A percentile compares a stretch with the other conserved stretches of the same genome.
Conservation (phyloP, 30 jellyfish, hydroid and myxozoan genomes). For the Pseudorhiza aurosa region DNA sequence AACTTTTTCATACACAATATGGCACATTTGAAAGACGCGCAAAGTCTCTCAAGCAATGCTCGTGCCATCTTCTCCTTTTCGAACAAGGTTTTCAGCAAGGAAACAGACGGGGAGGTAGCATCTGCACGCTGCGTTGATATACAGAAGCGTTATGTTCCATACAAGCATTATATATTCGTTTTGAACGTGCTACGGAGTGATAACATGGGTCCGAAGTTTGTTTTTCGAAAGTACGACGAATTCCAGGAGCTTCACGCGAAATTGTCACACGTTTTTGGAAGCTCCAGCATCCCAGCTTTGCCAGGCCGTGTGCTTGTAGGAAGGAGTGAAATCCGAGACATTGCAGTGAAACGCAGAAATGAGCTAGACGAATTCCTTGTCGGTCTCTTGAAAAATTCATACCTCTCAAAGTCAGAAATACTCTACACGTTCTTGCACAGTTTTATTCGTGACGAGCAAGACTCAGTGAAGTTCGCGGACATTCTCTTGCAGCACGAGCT, state of each 20-base stretch:
- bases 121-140: conserved; percentile 96
- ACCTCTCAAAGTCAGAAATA: conserved; percentile 62
- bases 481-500: conserved; percentile 61
- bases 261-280: conserved; percentile 66
- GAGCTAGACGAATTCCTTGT: conserved; percentile 84
- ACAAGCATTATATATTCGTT: conserved; percentile 91
- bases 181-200: conserved; percentile 72
- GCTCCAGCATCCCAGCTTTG: conserved; percentile 66
- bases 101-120: conserved; percentile 77
- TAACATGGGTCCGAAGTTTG: conserved; percentile 54
- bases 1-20: conserved; percentile 94
- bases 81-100: conserved; percentile 81
- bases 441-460: conserved; percentile 88
- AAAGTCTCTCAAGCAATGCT: conserved; percentile 53
- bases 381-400: conserved; percentile 24
- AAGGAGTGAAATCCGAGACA: conserved; percentile 92
- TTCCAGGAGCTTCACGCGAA: conserved; percentile 89
- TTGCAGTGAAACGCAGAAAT: conserved; percentile 82
- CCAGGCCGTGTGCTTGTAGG: conserved; percentile 88
- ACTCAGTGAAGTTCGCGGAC: conserved; percentile 77
- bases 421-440: conserved; percentile 89
- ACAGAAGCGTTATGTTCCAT: conserved; percentile 93
- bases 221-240: conserved; percentile 93
- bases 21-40: conserved; percentile 92
- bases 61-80: conserved; percentile 87